Evolutionary conservation across 1,140 invertebrate species (phyloP), one percentile per base, ranked within the genome.

Genomic region (Condylostylus longicornis): DNA sequence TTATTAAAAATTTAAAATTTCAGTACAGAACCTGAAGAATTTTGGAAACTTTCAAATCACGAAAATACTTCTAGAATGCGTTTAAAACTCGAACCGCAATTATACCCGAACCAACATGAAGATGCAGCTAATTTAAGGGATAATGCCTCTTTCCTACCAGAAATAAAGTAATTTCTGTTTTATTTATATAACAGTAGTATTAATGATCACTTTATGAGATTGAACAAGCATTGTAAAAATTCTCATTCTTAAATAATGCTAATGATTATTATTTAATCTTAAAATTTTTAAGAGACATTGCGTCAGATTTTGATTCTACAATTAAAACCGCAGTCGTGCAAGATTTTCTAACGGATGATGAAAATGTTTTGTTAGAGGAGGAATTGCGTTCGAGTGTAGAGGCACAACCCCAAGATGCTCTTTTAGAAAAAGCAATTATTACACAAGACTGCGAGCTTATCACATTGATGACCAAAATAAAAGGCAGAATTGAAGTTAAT

Each of bases 51-150:
- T 5, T 75, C 74, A 3, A 65, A 66, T 25, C 69, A 75, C 43
- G 75, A 78, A 46, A 78, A 76, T 49, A 68, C 68, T 25, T 66
- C 66, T 2, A 59, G 75, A 22, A 78, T 78, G 75, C 61, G 73
- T 14, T 61, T 74, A 2, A 77, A 75, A 46, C 50, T 77, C 33
- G 61, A 69, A 29, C 70, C 66, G 0, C 46, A 64, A 59, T 41
- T 75, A 61, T 63, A 70, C 71, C 54, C 56, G 20, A 58, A 58
- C 21, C 49, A 51, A 21, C 75, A 77, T 43, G 62, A 59, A n/a
- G 71, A 75, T 39, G 74, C 75, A 1, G 72, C 71, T 40, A 62
- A 67, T 37, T 45, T 71, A n/a, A 54, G 75, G n/a, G 75, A 78
- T 47, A 76, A 77, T 56, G 49, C 55, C 8, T 50, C 52, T 33